Base-by-base conservation (phyloP, 2,888 invertebrate species). In the Amaurobius ferox region DNA sequence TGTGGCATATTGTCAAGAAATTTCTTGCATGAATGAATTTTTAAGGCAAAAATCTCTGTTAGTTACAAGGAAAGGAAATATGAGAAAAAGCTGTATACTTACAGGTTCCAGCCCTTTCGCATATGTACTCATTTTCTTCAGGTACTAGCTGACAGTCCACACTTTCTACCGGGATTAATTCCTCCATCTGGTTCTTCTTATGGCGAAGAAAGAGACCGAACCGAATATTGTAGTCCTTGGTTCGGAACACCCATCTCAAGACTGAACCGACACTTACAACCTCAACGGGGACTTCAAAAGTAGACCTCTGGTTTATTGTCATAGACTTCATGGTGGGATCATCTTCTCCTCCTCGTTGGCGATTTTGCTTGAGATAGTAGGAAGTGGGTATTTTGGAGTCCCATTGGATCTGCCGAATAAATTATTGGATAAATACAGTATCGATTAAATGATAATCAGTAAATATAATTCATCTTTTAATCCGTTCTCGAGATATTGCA, bases 141-240 rank as follows among this genome's bases (percentile, higher is more conserved):
- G 83, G 71, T 29, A 85, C 23, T 9, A 85, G 40, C 28, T 86
- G 79, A 19, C 78, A 86, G 35, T 79, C 78, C 0, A 86, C 68
- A 26, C 67, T 79, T 55, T 74, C 86, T 9, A 73, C 28, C 11
- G 78, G 79, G 11, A 86, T 28, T 32, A 86, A 19, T 28, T 79
- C 86, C 39, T 86, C 79, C n/a, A 62, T 19, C 5, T 40, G 39
- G 13, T 19, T 30, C 9, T 64, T 66, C 23, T 77, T 71, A 9
- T 30, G 30, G n/a, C 32, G 6, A 39, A 29, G 64, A 26, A 72
- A 85, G 0, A 85, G 67, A 29, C 83, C 83, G 11, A 85, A 85
- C 9, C 35, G 19, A 29, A 85, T 85, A 40, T 85, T 85, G 66
- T 72, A 77, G 6, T 85, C 83, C 29, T 85, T 85, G 39, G 83